A percentile compares a stretch with the other conserved stretches of the same genome.
Evolutionary conservation across 2,113 vertebrate genomes (phyloP).

Genomic region (Ovis canadensis): DNA sequence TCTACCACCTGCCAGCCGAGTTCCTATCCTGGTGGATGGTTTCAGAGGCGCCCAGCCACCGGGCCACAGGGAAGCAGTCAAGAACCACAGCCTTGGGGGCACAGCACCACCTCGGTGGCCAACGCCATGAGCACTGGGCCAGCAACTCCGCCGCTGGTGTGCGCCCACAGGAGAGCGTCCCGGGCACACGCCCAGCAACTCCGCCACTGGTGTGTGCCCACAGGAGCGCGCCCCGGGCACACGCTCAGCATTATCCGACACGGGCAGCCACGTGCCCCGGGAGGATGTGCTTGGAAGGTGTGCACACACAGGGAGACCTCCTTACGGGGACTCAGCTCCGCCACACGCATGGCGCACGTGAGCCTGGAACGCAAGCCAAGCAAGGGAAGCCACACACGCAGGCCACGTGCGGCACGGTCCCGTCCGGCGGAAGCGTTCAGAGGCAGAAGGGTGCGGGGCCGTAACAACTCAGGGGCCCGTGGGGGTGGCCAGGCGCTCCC

Average conservation of each 20-base stretch:
- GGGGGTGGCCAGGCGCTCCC: not conserved
- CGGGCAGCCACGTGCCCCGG: accelerated
- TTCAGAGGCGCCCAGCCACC: accelerated
- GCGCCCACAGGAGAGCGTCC: accelerated
- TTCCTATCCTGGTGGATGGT: not conserved
- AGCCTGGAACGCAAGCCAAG: accelerated
- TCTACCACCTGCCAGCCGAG: not conserved
- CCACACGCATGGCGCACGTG: accelerated
- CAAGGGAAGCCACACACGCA: not conserved
- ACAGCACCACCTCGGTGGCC: accelerated
- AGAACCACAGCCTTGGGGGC: not conserved
- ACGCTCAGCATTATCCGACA: accelerated
- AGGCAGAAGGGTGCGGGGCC: not conserved
- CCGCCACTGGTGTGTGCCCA: not conserved
- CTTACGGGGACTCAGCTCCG: accelerated
- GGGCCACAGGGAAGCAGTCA: accelerated
- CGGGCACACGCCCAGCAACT: not conserved
- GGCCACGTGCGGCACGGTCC: accelerated
- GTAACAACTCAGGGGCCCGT: too few relatives aligned
- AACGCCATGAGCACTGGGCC: accelerated
- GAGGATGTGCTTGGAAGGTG: accelerated
- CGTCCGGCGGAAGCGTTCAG: accelerated
- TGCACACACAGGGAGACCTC: accelerated
- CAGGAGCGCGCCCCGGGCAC: accelerated
- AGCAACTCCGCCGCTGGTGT: not conserved